A percentile compares a stretch with the other conserved stretches of the same genome.
Conservation (phyloP, 2,888 invertebrate species). For the Mystacides longicornis region DNA sequence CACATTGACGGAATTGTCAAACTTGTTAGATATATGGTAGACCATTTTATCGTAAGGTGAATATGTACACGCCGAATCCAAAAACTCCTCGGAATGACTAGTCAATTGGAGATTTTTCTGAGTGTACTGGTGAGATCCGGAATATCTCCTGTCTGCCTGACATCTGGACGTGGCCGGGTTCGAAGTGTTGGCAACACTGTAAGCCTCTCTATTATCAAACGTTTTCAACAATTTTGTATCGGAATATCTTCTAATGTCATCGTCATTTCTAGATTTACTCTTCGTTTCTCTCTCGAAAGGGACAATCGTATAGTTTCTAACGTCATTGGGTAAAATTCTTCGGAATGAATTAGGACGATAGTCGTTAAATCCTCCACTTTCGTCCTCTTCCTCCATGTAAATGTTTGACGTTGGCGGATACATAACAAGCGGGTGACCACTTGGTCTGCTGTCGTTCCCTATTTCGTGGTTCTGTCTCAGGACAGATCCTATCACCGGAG, state of each 20-base stretch:
- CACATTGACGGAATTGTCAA: slow-evolving; percentile 18
- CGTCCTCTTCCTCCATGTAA: slow-evolving; percentile 43
- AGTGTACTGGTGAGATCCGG: slow-evolving; percentile 26
- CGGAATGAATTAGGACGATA: slow-evolving; percentile 42
- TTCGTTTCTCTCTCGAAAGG: slow-evolving; percentile 23
- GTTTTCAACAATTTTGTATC: slow-evolving; percentile 37
- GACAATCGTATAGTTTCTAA: slow-evolving; percentile 23
- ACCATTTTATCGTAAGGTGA: slow-evolving; percentile 30
- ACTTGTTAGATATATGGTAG: slow-evolving; percentile 37
- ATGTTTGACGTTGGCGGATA: slow-evolving; percentile 29
- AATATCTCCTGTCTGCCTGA: slow-evolving; percentile 37
- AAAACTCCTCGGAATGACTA: slow-evolving; percentile 23
- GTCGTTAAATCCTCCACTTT: slow-evolving; percentile 47
- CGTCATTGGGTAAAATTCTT: slow-evolving; percentile 27
- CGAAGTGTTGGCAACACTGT: slow-evolving; percentile 34
- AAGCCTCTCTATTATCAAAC: slow-evolving; percentile 24
- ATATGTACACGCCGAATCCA: slow-evolving; percentile 19
- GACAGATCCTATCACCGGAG: slow-evolving; percentile 5
- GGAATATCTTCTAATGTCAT: slow-evolving; percentile 36
- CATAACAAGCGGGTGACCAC: slow-evolving; percentile 27
- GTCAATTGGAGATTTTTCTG: slow-evolving; percentile 15
- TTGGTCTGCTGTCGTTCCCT: slow-evolving; percentile 10
- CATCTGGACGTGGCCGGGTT: slow-evolving; percentile 12
- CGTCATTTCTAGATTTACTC: slow-evolving; percentile 13
- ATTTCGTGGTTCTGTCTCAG: slow-evolving; percentile 11